phyloP scores from a whole-genome alignment of 2,113 vertebrate genomes.

The Crotophaga sulcirostris region DNA sequence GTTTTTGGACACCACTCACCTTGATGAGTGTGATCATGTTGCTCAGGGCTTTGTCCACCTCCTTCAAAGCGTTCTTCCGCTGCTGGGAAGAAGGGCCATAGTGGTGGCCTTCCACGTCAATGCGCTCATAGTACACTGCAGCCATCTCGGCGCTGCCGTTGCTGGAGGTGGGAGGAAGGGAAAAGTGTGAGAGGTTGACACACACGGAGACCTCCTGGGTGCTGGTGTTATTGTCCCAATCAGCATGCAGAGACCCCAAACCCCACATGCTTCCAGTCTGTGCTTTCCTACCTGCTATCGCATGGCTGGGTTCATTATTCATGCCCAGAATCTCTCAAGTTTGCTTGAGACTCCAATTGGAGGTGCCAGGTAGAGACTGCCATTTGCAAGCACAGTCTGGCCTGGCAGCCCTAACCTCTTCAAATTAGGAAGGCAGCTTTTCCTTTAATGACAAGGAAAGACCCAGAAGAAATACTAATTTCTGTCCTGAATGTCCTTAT shows the following conservation, averaged over 20 bases:
- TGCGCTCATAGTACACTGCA: constrained; percentile 89
- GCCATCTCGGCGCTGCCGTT: constrained; percentile 82
- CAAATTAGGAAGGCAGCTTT: background rate
- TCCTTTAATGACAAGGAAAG: background rate
- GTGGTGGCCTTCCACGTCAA: constrained; percentile 93
- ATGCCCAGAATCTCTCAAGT: too few species aligned
- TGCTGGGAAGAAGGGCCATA: constrained; percentile 85
- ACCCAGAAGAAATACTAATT: background rate
- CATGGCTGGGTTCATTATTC: background rate
- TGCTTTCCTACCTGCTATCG: background rate
- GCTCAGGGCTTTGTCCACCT: constrained; percentile 84
- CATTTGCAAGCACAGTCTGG: background rate
- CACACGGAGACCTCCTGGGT: background rate
- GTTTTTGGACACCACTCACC: constrained; percentile 65
- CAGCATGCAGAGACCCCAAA: accelerated
- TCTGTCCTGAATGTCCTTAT: background rate
- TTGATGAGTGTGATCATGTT: constrained; percentile 83
- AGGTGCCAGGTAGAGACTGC: background rate
- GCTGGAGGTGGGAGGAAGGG: constrained; percentile 49
- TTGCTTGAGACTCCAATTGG: background rate
- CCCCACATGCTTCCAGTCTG: background rate
- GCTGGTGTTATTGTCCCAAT: background rate
- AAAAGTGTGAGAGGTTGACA: background rate
- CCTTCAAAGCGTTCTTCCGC: constrained; percentile 76
- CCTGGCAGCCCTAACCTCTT: background rate